Conservation (phyloP, 2,113 vertebrate species). For the Marmota flaviventris region DNA sequence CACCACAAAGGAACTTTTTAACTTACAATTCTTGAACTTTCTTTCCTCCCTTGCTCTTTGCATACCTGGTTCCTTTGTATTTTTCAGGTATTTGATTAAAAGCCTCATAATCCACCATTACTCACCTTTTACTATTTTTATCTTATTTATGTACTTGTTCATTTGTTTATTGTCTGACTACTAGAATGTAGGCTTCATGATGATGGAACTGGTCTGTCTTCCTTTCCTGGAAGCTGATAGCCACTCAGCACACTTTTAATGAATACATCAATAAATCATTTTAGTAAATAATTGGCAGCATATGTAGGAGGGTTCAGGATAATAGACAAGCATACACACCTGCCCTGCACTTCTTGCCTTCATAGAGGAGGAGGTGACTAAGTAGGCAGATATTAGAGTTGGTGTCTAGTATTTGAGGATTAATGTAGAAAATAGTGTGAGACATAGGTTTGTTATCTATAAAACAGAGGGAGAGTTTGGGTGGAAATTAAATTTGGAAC, state of each 20-base stretch:
- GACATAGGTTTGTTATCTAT: not conserved
- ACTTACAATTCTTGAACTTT: not conserved
- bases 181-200: conserved; percentile 44
- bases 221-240: not conserved
- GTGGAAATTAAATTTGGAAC: not conserved
- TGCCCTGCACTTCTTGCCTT: not conserved
- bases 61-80: not conserved
- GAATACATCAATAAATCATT: not conserved
- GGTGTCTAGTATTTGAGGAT: not conserved
- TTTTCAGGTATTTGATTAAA: not conserved
- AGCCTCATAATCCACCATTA: not conserved
- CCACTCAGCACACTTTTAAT: not conserved
- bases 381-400: not conserved
- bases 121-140: not conserved
- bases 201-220: not conserved
- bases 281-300: not conserved
- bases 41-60: not conserved
- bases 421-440: not conserved
- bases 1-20: not conserved
- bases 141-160: not conserved
- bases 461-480: not conserved
- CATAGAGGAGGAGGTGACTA: not conserved
- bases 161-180: conserved; percentile 14
- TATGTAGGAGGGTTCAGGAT: not conserved
- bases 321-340: not conserved